A percentile compares a stretch with the other conserved stretches of the same genome.
phyloP scores from a whole-genome alignment of 23 tunicate species.

The Trididemnum nubilum region DNA sequence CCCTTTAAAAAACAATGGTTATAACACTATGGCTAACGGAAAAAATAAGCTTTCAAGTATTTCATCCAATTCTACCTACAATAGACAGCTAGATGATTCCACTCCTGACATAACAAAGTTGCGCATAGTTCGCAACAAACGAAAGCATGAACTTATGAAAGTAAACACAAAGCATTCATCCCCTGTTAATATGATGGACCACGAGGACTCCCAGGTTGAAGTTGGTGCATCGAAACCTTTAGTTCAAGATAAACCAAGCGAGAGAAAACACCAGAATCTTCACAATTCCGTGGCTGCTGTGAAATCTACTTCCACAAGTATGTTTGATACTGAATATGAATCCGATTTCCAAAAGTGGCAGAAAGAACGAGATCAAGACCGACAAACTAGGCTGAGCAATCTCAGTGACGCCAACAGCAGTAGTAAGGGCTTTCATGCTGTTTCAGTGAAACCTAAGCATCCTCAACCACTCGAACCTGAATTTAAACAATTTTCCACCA shows the following conservation, averaged over 20 bases:
- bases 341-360: constrained; percentile 89
- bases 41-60: not conserved
- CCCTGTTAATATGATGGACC: not conserved
- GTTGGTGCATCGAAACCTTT: not conserved
- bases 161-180: constrained; percentile 5
- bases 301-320: not conserved
- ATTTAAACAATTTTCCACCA: not conserved
- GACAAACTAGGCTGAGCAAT: constrained; percentile 36
- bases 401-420: not conserved
- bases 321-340: not conserved
- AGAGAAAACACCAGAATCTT: not conserved
- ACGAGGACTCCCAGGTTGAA: not conserved
- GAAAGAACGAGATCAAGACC: constrained; percentile 49
- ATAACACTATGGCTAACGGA: not conserved
- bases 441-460: not conserved
- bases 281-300: not conserved
- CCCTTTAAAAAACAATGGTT: not conserved
- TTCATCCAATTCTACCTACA: not conserved
- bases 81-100: not conserved
- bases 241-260: not conserved
- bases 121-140: constrained; percentile 22
- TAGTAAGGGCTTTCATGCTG: not conserved
- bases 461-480: not conserved
- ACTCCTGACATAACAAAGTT: constrained; percentile 44
- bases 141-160: constrained; percentile 30